Conservation (phyloP, 2,888 invertebrate species). For the Panopea generosa region DNA sequence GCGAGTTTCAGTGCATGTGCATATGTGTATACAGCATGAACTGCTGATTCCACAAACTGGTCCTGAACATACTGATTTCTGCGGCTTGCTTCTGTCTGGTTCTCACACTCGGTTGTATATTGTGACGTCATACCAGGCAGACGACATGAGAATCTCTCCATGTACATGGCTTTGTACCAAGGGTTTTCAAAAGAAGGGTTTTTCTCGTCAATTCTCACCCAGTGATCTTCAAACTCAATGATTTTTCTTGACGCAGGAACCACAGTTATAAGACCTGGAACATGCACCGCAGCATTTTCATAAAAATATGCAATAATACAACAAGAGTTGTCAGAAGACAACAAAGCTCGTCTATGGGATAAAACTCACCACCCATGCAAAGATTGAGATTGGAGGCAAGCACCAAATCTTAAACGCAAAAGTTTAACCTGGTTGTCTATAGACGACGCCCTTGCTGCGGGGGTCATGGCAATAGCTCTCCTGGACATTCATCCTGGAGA, state of each 20-base stretch:
- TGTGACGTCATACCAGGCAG: constrained; percentile 60
- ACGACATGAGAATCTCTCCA: constrained; percentile 71
- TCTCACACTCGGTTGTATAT: constrained; percentile 42
- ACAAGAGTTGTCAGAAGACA: too few relatives aligned
- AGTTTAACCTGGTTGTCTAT: too few relatives aligned
- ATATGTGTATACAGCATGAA: constrained; percentile 79
- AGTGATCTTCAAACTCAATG: constrained; percentile 83
- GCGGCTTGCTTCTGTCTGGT: constrained; percentile 53
- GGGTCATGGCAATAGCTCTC: too few relatives aligned
- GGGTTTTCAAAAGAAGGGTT: constrained; percentile 76
- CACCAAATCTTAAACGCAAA: too few relatives aligned
- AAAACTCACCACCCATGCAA: too few relatives aligned
- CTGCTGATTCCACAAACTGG: constrained; percentile 80
- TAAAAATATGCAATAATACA: too few relatives aligned
- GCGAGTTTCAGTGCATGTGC: constrained; percentile 79
- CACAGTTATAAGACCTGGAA: constrained; percentile 69
- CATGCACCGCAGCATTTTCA: not conserved
- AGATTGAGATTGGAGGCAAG: too few relatives aligned
- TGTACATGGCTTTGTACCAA: constrained; percentile 80
- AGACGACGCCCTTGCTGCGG: too few relatives aligned
- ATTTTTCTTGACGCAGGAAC: constrained; percentile 75
- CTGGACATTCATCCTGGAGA: too few relatives aligned
- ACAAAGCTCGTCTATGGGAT: too few relatives aligned
- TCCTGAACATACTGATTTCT: constrained; percentile 75
- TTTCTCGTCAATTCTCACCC: constrained; percentile 76